A percentile compares a stretch with the other conserved stretches of the same genome.
These are phyloP conservation scores for Amphibalanus amphitrite DNA, from an alignment of 1,140 invertebrate genomes.

Conservation along the genomic window DNA sequence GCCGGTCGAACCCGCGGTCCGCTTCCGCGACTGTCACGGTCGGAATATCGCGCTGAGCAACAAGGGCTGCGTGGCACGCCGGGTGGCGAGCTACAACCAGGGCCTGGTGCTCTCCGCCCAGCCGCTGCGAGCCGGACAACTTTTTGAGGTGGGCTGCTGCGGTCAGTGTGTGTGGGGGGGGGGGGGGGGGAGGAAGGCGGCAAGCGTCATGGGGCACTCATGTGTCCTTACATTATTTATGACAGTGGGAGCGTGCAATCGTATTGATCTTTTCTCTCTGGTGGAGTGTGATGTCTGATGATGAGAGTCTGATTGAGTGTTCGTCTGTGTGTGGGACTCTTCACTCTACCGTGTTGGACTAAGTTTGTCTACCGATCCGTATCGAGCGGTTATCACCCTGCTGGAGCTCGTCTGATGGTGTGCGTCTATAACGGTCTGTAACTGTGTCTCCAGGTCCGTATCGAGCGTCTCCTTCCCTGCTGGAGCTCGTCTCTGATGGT, in stretches of 20 bases:
- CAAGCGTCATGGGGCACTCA: too few relatives aligned
- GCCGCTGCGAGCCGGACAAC: slow-evolving; percentile 37
- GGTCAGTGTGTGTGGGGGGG: neutral
- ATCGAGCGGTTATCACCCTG: too few relatives aligned
- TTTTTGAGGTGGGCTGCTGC: slow-evolving; percentile 34
- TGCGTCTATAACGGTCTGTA: neutral
- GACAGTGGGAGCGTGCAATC: neutral
- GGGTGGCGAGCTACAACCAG: slow-evolving; percentile 57
- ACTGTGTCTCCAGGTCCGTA: too few relatives aligned
- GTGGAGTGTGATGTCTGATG: neutral
- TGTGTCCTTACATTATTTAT: too few relatives aligned
- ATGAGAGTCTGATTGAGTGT: neutral
- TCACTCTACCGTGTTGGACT: too few relatives aligned
- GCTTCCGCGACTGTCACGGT: slow-evolving; percentile 38
- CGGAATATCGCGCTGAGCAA: slow-evolving; percentile 50
- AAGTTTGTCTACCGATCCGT: too few relatives aligned
- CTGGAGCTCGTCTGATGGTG: too few relatives aligned
- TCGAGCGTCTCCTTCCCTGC: too few relatives aligned
- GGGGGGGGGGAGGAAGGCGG: too few relatives aligned
- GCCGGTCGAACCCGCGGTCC: slow-evolving; percentile 11
- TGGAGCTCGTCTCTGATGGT: slow-evolving; percentile 18
- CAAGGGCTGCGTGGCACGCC: slow-evolving; percentile 36
- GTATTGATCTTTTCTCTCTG: neutral
- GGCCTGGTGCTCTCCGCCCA: slow-evolving; percentile 44
- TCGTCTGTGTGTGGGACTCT: neutral